Evolutionary conservation across 2,888 invertebrate species (phyloP).

Genomic region (Ephialtes manifestator): DNA sequence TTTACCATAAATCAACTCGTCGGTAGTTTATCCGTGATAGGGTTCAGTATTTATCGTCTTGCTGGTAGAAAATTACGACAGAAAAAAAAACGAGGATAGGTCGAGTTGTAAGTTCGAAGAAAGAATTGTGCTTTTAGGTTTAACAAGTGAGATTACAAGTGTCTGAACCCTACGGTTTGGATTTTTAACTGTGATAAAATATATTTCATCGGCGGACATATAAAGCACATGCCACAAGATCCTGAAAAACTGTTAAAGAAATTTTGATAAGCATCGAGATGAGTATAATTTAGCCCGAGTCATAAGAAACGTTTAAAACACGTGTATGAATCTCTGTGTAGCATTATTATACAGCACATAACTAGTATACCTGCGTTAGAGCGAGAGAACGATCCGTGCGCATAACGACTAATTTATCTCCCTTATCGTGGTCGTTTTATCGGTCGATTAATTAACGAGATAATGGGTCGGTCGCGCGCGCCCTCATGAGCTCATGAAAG

Average conservation of each 20-base stretch:
- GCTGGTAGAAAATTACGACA: conserved; percentile 58
- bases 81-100: not conserved
- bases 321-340: not conserved
- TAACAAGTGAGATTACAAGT: not conserved
- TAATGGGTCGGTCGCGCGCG: conserved; percentile 58
- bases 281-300: conserved; percentile 32
- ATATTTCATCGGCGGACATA: conserved; percentile 1
- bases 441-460: conserved; percentile 71
- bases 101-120: not conserved
- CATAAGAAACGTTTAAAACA: conserved; percentile 27
- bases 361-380: conserved; percentile 32
- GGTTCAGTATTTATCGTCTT: conserved; percentile 68
- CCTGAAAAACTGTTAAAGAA: conserved; percentile 41
- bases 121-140: not conserved
- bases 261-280: conserved; percentile 42
- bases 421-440: conserved; percentile 70
- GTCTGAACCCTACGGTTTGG: not conserved
- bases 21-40: conserved; percentile 62
- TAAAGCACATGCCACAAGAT: conserved; percentile 19
- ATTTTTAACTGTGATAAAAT: conserved; percentile 2
- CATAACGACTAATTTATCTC: conserved; percentile 68
- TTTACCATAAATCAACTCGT: conserved; percentile 61
- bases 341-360: not conserved
- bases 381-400: conserved; percentile 36
- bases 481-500: conserved; percentile 49